Base-by-base conservation (phyloP, 2,797 vertebrate genomes). In the Pipistrellus kuhlii region DNA sequence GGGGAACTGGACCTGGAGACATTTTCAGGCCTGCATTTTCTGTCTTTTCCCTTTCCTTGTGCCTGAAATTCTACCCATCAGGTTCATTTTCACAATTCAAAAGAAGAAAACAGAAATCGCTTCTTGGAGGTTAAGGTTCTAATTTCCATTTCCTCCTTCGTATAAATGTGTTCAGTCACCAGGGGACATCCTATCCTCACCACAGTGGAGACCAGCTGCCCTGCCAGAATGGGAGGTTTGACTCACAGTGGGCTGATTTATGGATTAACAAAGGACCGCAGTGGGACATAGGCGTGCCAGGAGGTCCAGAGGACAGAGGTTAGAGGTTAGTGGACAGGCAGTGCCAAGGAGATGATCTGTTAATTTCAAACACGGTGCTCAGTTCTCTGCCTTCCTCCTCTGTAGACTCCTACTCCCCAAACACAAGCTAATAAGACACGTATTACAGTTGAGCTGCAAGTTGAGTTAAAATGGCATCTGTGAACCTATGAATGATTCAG, bases 41-140 rank as follows among this genome's bases (percentile, higher is more conserved):
- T 92, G 41, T 64, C 12, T 55, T 32, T 64, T 48, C 32, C 66
- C 35, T 35, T 62, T 64, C 27, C 44, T 76, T 23, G 64, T 27
- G n/a, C 55, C 55, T 73, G 51, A 83, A 78, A 82, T 73, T 77
- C 82, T 73, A 85, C 72, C 83, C 48, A 13, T 78, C 23, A 78
- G 53, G 66, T 77, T 93, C 38, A 85, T 23, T 66, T 51, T 76
- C 78, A 85, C 30, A 84, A 72, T 53, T 76, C 27, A 38, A 88
- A 38, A 38, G 53, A 62, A n/a, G 32, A 55, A 84, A 80, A 48
- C 32, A 46, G 64, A 85, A 82, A 90, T 3, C 14, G 14, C 35
- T 86, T 41, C 73, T 72, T 32, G 57, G 77, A 84, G 86, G 53
- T 68, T 53, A 76, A 71, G n/a, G 75, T 25, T 6, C 41, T 51